Conservation (phyloP, 1,140 invertebrate species). For the Caenorhabditis elegans region WBcel235 BX284605.5:8580501-8581000, state of each 20-base stretch:
- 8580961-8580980: neutral
- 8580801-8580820: neutral
- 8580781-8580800: neutral
- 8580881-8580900: slow-evolving; percentile 23
- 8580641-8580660: neutral
- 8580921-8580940: neutral
- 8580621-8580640: neutral
- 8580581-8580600: neutral
- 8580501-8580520: too few species aligned
- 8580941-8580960: neutral
- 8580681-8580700: too few species aligned
- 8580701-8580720: too few species aligned
- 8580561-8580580: slow-evolving; percentile 16
- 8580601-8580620: neutral
- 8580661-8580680: neutral
- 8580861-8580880: neutral
- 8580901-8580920: neutral
- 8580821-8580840: neutral
- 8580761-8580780: slow-evolving; percentile 1
- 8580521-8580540: too few species aligned
- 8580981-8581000: neutral
- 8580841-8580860: neutral
- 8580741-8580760: neutral
- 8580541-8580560: too few species aligned
- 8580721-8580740: too few species aligned